Evolutionary conservation across 2,113 vertebrate genomes (phyloP).

Genomic region (Reinhardtius hippoglossoides): DNA sequence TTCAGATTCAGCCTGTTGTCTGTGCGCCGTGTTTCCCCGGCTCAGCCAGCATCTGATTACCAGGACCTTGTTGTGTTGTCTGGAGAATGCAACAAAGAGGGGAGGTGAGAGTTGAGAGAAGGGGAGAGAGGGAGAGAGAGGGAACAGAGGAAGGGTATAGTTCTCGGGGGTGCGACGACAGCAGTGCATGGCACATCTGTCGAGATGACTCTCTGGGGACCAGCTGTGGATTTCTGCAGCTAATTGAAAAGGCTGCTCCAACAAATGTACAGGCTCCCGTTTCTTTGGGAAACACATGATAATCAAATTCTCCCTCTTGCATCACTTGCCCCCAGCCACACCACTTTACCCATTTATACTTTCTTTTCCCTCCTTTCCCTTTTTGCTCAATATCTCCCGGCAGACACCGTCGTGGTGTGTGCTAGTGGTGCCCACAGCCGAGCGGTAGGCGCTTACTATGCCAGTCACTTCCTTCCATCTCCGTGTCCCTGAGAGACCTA

Average conservation of each 20-base stretch:
- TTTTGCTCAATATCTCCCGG: slow-evolving; percentile 40
- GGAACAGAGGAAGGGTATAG: slow-evolving; percentile 39
- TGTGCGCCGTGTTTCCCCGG: slow-evolving; percentile 29
- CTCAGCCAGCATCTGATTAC: slow-evolving; percentile 67
- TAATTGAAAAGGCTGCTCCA: slow-evolving; percentile 73
- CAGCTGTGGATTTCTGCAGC: slow-evolving; percentile 68
- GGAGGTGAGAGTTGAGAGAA: slow-evolving; percentile 28
- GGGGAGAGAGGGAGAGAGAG: slow-evolving; percentile 24
- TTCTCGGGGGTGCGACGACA: slow-evolving; percentile 55
- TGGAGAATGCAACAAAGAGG: slow-evolving; percentile 55
- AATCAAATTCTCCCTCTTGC: slow-evolving; percentile 61
- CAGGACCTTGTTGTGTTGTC: slow-evolving; percentile 63
- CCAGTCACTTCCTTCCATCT: slow-evolving; percentile 73
- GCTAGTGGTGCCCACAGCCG: slow-evolving; percentile 59
- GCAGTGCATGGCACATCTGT: slow-evolving; percentile 68
- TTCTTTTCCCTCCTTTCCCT: slow-evolving; percentile 51
- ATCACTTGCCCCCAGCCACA: slow-evolving; percentile 44
- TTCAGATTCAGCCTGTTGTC: slow-evolving; percentile 46
- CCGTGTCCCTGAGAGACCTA: slow-evolving; percentile 73
- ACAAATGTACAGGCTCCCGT: slow-evolving; percentile 59
- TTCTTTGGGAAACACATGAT: slow-evolving; percentile 63
- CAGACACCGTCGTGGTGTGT: slow-evolving; percentile 29
- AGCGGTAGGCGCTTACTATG: slow-evolving; percentile 67
- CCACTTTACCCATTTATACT: slow-evolving; percentile 45
- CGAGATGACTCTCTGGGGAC: slow-evolving; percentile 56